A percentile compares a stretch with the other conserved stretches of the same genome.
Evolutionary conservation across 2,113 vertebrate species (phyloP).

Genomic region (Numenius arquata): DNA sequence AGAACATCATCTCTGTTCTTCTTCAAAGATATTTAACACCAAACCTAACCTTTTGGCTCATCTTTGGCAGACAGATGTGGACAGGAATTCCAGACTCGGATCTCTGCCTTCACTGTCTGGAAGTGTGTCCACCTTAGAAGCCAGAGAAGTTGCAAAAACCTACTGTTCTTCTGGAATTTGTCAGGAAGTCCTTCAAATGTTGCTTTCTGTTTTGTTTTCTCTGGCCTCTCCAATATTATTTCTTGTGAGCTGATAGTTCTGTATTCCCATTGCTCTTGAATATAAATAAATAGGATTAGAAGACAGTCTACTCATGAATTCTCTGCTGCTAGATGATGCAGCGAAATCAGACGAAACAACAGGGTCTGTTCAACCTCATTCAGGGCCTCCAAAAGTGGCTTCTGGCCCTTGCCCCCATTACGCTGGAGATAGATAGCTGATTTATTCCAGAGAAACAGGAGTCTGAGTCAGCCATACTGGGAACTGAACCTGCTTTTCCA

Average conservation of each 20-base stretch:
- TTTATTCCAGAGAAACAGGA: not conserved
- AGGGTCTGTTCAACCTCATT: not conserved
- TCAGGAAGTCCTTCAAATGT: not conserved
- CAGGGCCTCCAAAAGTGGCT: not conserved
- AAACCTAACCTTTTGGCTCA: not conserved
- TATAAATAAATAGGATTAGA: not conserved
- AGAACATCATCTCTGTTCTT: not conserved
- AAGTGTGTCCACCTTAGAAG: not conserved
- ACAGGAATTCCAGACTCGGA: not conserved
- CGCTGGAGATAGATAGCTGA: not conserved
- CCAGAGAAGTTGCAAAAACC: not conserved
- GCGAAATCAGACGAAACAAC: not conserved
- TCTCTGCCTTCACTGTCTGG: not conserved
- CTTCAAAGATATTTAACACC: not conserved
- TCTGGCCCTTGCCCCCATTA: not conserved
- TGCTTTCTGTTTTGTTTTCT: not conserved
- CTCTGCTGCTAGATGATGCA: not conserved
- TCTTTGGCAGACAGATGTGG: not conserved
- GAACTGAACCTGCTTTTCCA: not conserved
- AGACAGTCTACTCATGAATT: not conserved
- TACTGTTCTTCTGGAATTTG: not conserved
- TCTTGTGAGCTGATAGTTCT: not conserved
- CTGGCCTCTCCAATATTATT: not conserved
- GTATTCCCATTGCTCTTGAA: not conserved
- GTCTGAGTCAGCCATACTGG: not conserved